Evolutionary conservation across 2,113 vertebrate genomes (phyloP).

Genomic region (Mionectes macconnelli): DNA sequence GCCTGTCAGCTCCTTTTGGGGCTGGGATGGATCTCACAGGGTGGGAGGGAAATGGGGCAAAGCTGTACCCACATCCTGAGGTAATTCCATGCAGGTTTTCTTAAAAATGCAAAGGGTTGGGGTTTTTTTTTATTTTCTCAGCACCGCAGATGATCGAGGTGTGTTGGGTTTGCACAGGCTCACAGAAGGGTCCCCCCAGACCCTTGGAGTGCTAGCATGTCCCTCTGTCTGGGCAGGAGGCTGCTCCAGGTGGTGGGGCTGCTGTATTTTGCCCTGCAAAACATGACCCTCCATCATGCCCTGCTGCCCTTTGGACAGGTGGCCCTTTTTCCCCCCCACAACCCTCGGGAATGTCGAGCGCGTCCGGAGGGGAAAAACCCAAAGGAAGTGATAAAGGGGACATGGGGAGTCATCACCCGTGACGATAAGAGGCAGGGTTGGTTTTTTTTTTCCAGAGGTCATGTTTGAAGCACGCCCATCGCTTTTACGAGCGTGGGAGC

Average conservation of each 20-base stretch:
- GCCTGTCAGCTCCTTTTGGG: background rate
- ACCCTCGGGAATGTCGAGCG: background rate
- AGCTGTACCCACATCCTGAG: slow-evolving; percentile 42
- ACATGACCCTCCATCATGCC: background rate
- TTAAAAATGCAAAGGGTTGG: background rate
- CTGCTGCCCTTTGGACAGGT: background rate
- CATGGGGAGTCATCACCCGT: background rate
- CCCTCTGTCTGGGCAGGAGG: background rate
- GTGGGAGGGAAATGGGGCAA: slow-evolving; percentile 27
- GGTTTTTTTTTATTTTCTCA: background rate
- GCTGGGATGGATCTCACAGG: background rate
- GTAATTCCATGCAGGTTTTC: background rate
- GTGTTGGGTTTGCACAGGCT: background rate
- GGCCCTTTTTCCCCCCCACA: background rate
- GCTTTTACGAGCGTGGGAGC: slow-evolving; percentile 67
- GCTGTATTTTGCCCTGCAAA: background rate
- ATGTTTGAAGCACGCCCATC: slow-evolving; percentile 35
- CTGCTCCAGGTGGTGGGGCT: background rate
- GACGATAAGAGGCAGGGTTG: background rate
- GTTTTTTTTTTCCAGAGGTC: slow-evolving; percentile 23
- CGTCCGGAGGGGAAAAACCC: background rate
- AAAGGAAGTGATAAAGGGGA: slow-evolving; percentile 44
- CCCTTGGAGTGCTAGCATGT: background rate
- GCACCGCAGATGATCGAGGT: background rate
- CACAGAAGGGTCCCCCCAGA: background rate